Base-by-base conservation (phyloP, 2,888 invertebrate species). In the Eucriotettix oculatus region DNA sequence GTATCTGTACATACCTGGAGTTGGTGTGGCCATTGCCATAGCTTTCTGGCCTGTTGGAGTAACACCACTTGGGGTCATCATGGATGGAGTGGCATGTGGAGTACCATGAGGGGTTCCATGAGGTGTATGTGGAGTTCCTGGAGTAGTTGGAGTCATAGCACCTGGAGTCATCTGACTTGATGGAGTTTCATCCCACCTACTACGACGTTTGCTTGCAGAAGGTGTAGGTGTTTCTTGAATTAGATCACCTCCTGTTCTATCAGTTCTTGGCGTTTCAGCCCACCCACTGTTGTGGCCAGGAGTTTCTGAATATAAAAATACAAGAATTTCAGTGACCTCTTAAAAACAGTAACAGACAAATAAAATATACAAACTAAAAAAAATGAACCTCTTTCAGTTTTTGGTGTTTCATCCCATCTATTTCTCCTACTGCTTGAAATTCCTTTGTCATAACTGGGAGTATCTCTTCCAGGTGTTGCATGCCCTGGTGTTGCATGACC, bases 391-490 rank as follows among this genome's bases (percentile, higher is more conserved):
- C 96, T 80, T 71, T 96, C 96, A 7, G 96, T 95, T 77, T 94
- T 94, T 1, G 99, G 99, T 0, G 99, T 99, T 75, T 99, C 99
- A 74, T 99, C 99, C 99, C 99, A 99, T 62, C 99, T 85, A 77
- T 99, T 99, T 56, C 97, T 82, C 12, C 98, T 77, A 16, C 86
- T 84, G 42, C 86, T 88, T 63, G 78, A 77, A 65, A 76, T 75
- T 59, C 85, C 84, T 68, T 80, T 81, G 60, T 81, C 81, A 62
- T 82, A 81, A 0, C 89, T 89, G 0, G 94, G 94, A 0, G 92
- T 93, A 64, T 88, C 88, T 60, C 84, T 77, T 54, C 89, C 88
- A 0, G 90, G 90, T 1, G 95, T 94, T 42, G 87, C 87, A 64
- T 86, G 83, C 0, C 87, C 87, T 0, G 89, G 88, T 58, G 91